Percentiles rank a stretch among this genome's conserved stretches.
Conservation (phyloP, 2,113 vertebrate species). For the Brienomyrus brachyistius region DNA sequence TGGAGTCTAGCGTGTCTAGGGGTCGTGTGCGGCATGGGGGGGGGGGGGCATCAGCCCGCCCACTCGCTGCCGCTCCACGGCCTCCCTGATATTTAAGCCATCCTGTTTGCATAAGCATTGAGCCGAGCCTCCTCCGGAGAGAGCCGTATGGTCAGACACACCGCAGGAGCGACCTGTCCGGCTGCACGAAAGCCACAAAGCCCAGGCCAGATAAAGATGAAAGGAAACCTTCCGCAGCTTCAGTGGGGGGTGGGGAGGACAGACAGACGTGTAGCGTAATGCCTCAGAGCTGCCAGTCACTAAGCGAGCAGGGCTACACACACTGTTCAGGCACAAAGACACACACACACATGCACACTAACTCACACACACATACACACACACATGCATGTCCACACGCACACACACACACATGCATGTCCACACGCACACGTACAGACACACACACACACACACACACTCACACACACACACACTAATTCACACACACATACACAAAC, state of each 20-base stretch:
- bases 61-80: not conserved
- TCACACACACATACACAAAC: constrained; percentile 30
- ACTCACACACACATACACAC: too few species aligned
- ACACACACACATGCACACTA: too few species aligned
- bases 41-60: not conserved
- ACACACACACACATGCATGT: not conserved
- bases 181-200: not conserved
- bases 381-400: not conserved
- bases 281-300: not conserved
- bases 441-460: constrained; percentile 14
- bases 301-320: not conserved
- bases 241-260: not conserved
- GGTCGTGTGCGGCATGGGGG: not conserved
- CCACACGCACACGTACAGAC: not conserved
- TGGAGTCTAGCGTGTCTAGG: not conserved
- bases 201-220: not conserved
- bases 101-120: not conserved
- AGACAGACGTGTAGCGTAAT: not conserved
- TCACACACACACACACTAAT: not conserved
- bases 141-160: not conserved
- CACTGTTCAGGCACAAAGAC: not conserved
- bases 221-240: not conserved
- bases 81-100: not conserved
- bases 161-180: not conserved
- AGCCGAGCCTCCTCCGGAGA: not conserved